These are phyloP conservation scores for Sinella curviseta DNA, from an alignment of 1,140 invertebrate species.

Conservation along the genomic window DNA sequence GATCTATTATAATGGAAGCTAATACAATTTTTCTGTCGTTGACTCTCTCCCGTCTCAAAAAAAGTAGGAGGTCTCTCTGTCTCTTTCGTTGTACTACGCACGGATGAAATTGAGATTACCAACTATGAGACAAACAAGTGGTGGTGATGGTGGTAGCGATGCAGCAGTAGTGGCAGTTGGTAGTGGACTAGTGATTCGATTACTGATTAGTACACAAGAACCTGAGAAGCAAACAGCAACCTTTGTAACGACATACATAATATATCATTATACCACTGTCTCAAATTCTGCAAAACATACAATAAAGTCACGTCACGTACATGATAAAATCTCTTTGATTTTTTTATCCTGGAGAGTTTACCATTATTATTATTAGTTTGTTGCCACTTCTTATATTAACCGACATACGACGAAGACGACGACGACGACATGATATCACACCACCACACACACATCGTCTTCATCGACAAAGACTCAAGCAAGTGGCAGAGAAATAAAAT, in stretches of 20 bases:
- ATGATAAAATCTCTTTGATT: background rate
- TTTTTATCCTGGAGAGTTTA: background rate
- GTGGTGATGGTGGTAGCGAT: background rate
- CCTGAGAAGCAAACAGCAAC: too few species aligned
- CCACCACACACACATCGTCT: background rate
- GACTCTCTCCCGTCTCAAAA: background rate
- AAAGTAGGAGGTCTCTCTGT: too few species aligned
- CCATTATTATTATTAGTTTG: background rate
- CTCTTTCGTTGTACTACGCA: too few species aligned
- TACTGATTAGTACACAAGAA: background rate
- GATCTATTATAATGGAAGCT: too few species aligned
- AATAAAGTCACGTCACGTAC: constrained; percentile 4
- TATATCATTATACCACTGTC: too few species aligned
- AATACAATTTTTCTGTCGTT: background rate
- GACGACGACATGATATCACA: background rate
- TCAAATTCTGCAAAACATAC: background rate
- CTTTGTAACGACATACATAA: too few species aligned
- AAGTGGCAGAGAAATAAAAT: background rate
- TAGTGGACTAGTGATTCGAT: background rate
- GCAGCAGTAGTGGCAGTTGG: background rate
- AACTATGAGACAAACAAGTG: constrained; percentile 1
- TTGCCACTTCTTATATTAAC: background rate
- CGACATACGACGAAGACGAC: background rate
- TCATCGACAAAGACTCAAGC: background rate
- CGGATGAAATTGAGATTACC: too few species aligned